Base-by-base conservation (phyloP, 1,140 invertebrate species). In the Chrysopa pallens region DNA sequence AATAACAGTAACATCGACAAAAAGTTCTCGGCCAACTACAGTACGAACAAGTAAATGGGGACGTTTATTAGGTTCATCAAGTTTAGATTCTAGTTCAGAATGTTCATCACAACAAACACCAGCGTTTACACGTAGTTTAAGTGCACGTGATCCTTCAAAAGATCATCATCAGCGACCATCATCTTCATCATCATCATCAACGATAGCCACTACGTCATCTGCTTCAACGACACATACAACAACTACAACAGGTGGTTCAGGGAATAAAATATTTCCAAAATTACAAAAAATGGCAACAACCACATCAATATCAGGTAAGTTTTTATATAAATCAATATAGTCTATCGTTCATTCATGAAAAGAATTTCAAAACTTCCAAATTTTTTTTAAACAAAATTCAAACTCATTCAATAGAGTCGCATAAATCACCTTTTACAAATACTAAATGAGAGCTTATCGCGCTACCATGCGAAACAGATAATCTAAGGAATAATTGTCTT, bases 261-360 rank as follows among this genome's bases (percentile, higher is more conserved):
- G 73, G 42, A 78, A 80, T 56, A 79, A 79, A 62, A 70, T 77
- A 47, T 79, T 83, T 62, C 77, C 79, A 37, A 83, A 84, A 53
- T 65, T 82, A 38, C 74, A 65, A 42, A 63, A 67, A 46, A 58
- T 67, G 8, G 56, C 64, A 6, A 51, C 55, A 0, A 51, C 55
- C 1, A 51, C 51, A 8, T 52, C 55, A 0, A 51, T 48, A 41
- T 56, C 56, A 23, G 52, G 55, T 38, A 23, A 23, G 5, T 23
- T 23, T 23, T 23, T 23, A 23, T 23, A 5, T 23, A 5, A 5
- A 23, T 5, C 17, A n/a, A n/a, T n/a, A n/a, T n/a, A n/a, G n/a
- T n/a, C n/a, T n/a, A n/a, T n/a, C n/a, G n/a, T n/a, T n/a, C n/a
- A n/a, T n/a, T n/a, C n/a, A n/a, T n/a, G n/a, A n/a, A n/a, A n/a